A percentile compares a stretch with the other conserved stretches of the same genome.
Conservation (phyloP, 2,888 invertebrate species). For the Aporophyla lueneburgensis region DNA sequence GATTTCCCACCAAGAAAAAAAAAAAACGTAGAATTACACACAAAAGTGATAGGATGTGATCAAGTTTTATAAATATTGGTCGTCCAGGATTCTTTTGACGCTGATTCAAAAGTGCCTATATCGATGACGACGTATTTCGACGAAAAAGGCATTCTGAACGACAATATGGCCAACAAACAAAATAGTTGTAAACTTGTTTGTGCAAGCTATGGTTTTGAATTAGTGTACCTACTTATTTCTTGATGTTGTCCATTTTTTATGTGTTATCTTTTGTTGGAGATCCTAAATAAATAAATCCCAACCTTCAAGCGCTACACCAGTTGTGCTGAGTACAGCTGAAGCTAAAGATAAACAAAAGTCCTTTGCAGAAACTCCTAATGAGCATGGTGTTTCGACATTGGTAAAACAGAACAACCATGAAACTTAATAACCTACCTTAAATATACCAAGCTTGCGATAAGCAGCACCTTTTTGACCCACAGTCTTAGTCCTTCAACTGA, state of each 20-base stretch:
- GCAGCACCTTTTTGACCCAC: not conserved
- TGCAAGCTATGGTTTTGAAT: not conserved
- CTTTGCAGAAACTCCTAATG: not conserved
- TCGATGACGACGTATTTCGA: not conserved
- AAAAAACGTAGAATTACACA: not conserved
- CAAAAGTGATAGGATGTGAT: not conserved
- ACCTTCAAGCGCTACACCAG: not conserved
- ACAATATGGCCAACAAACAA: not conserved
- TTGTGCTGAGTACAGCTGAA: not conserved
- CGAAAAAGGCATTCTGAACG: not conserved
- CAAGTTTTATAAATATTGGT: not conserved
- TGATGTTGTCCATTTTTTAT: not conserved
- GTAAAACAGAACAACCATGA: not conserved
- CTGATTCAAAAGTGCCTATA: conserved; percentile 8
- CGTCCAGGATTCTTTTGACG: not conserved
- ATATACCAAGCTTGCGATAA: not conserved
- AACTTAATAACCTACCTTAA: not conserved
- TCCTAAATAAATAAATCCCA: not conserved
- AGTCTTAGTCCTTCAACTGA: not conserved
- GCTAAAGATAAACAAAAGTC: not conserved
- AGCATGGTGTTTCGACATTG: not conserved
- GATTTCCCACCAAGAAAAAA: no score
- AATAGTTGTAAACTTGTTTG: not conserved
- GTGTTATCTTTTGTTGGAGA: not conserved
- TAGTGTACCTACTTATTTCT: not conserved